Conservation (phyloP, 2,888 invertebrate genomes). For the Acronicta leporina region DNA sequence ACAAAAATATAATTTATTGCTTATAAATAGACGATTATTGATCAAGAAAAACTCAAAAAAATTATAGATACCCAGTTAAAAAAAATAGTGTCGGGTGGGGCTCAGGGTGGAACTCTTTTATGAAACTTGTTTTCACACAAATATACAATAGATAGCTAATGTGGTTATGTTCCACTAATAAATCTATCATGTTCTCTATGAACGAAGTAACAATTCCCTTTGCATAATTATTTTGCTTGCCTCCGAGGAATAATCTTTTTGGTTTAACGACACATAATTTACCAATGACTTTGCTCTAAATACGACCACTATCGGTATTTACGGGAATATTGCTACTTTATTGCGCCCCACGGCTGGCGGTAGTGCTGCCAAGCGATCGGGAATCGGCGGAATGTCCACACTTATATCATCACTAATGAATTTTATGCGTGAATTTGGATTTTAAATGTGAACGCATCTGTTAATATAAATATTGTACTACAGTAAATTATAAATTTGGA, state of each 20-base stretch:
- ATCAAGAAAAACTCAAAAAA: no score
- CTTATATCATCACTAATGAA: conserved; percentile 44
- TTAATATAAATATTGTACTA: no score
- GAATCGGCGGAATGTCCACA: conserved; percentile 41
- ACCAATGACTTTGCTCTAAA: conserved; percentile 61
- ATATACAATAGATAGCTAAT: no score
- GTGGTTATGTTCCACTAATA: neutral
- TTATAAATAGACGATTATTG: no score
- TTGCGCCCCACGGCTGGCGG: conserved; percentile 43
- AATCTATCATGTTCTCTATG: neutral
- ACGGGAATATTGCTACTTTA: conserved; percentile 43
- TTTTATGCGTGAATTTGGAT: conserved; percentile 18
- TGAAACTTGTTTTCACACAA: no score
- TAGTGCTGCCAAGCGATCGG: conserved; percentile 49
- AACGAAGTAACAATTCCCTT: conserved; percentile 7
- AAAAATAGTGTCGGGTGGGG: no score
- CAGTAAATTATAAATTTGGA: no score
- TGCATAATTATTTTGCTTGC: conserved; percentile 27
- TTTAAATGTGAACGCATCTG: conserved; percentile 1
- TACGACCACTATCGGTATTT: conserved; percentile 53
- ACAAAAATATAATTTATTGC: no score
- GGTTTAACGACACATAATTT: conserved; percentile 49
- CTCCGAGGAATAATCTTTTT: conserved; percentile 56
- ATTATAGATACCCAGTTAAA: no score
- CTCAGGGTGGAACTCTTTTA: no score